phyloP scores from a whole-genome alignment of 2,797 vertebrate species.

The Cygnus olor region DNA sequence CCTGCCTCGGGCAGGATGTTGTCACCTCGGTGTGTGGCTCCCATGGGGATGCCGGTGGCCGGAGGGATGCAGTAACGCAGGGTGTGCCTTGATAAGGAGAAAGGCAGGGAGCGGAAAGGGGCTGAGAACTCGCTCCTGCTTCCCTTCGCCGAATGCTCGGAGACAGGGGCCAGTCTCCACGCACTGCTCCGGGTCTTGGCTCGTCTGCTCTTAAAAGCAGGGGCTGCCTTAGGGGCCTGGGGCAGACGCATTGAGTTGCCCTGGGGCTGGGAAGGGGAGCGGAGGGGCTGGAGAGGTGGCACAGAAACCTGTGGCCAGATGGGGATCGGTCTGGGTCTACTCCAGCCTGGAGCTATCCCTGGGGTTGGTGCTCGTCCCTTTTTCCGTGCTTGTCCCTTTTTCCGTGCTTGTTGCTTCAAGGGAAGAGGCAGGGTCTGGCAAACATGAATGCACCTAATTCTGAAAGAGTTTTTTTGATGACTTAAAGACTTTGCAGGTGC shows the following conservation, averaged over 20 bases:
- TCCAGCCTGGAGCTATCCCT: background rate
- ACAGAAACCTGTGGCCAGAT: background rate
- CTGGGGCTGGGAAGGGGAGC: rapidly evolving
- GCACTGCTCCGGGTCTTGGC: background rate
- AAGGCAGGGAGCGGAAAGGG: too few relatives aligned
- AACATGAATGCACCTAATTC: conserved; percentile 31
- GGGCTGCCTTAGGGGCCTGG: background rate
- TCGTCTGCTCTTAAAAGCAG: background rate
- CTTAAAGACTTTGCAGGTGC: background rate
- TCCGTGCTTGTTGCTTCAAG: background rate
- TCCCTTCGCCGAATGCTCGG: background rate
- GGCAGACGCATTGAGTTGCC: background rate
- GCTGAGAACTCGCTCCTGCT: background rate
- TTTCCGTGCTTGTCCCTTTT: background rate
- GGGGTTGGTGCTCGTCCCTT: background rate
- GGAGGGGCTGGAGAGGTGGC: background rate
- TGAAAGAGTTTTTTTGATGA: background rate
- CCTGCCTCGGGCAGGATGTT: too few relatives aligned
- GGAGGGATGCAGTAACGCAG: background rate
- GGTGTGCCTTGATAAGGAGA: background rate
- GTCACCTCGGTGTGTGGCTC: background rate
- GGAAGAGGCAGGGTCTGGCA: conserved; percentile 51
- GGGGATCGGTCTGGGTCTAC: background rate
- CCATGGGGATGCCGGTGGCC: background rate
- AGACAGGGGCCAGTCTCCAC: background rate